Base-by-base conservation (phyloP, 2,888 invertebrate species). In the Nomada flava region DNA sequence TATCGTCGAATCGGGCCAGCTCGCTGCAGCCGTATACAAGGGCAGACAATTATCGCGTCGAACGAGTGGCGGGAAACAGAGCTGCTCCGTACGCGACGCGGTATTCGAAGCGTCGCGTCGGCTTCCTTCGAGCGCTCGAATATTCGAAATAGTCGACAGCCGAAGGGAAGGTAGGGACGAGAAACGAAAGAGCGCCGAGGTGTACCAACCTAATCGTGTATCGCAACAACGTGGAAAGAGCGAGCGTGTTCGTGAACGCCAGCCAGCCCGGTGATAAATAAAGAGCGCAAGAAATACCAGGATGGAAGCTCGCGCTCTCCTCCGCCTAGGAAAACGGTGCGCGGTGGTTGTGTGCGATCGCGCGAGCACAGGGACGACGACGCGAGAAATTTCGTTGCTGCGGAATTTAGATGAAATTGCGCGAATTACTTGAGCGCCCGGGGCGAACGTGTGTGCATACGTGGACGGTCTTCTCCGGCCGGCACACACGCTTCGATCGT, bases 381-480 rank as follows among this genome's bases (percentile, higher is more conserved):
- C 86, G 89, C 88, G 89, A 89, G 91, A 92, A 92, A 92, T 92
- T 92, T 92, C 90, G 89, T 89, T 86, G 91, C 86, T 89, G 85
- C 81, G 91, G 93, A 93, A 93, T 93, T 93, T 93, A 92, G 91
- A 93, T 93, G 93, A 93, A 93, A 93, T 93, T 93, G 92, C 92
- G 90, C 90, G 91, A 92, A 93, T 93, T 93, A 92, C 92, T 93
- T 89, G 84, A 81, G 71, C 82, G 85, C 74, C 70, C 83, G 68
- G 50, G 20, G 29, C 70, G 65, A 50, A 63, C 57, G 77, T 74
- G 70, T 79, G 73, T 72, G 70, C 69, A 63, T 68, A 44, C 68
- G 55, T 68, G 52, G 50, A n/a, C 59, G 57, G 50, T 23, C 55
- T 23, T 52, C 57, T 29, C 50, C n/a, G 50, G 13, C 20, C 20